Percentiles rank a stretch among this genome's conserved stretches.
Conservation (phyloP, 2,113 vertebrate species). For the Tyrannus savana region DNA sequence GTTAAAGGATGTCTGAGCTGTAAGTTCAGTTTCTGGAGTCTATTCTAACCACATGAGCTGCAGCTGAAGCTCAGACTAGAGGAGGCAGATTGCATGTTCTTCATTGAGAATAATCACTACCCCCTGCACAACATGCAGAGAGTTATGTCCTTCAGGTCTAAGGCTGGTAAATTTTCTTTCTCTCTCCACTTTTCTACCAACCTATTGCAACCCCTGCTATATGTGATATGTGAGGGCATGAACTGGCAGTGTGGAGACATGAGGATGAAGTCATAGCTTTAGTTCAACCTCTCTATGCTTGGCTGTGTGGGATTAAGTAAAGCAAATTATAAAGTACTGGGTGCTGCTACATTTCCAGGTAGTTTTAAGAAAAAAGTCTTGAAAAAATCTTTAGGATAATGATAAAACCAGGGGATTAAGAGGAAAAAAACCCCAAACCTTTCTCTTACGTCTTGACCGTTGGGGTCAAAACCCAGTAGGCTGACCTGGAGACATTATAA, state of each 20-base stretch:
- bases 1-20: not conserved
- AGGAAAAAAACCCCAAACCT: not conserved
- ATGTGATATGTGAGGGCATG: not conserved
- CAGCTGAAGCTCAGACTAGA: not conserved
- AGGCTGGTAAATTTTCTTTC: not conserved
- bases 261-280: not conserved
- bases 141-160: not conserved
- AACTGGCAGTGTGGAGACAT: not conserved
- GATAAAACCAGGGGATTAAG: not conserved
- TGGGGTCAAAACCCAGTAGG: slow-evolving; percentile 11
- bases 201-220: not conserved
- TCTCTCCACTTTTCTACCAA: not conserved
- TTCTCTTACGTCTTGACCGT: not conserved
- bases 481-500: slow-evolving; percentile 8
- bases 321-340: not conserved
- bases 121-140: not conserved
- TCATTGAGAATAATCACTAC: not conserved
- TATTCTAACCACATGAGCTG: not conserved
- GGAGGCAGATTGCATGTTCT: not conserved
- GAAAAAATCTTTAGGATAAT: not conserved
- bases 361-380: not conserved
- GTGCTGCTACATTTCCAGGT: not conserved
- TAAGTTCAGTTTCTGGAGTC: not conserved
- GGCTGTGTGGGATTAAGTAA: not conserved
- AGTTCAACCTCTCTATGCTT: not conserved